Conservation (phyloP, 2,888 invertebrate species). For the Drosophila cyrtoloma region DNA sequence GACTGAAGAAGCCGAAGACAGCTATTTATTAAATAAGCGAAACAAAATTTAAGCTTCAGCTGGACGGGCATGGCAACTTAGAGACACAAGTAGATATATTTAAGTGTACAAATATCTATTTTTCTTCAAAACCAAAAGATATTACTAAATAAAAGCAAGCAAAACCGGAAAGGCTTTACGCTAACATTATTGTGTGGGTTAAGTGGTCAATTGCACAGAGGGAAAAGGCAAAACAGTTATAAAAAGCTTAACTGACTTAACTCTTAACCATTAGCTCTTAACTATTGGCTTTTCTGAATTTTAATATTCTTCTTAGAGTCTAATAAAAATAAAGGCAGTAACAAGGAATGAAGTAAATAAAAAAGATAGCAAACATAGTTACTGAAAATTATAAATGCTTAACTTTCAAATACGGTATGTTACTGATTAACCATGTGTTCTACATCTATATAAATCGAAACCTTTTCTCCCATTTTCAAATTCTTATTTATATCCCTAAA, state of each 20-base stretch:
- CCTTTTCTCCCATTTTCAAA: neutral
- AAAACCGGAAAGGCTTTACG: slow-evolving; percentile 1
- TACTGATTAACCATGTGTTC: neutral
- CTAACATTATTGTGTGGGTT: neutral
- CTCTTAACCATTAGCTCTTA: neutral
- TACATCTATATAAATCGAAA: neutral
- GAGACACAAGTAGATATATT: neutral
- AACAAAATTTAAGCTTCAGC: slow-evolving; percentile 19
- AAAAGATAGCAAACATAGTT: neutral
- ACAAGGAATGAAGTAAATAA: neutral
- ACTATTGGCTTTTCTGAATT: neutral
- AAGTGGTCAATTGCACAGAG: slow-evolving; percentile 6
- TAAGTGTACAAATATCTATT: neutral
- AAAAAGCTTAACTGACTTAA: neutral
- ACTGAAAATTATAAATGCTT: neutral
- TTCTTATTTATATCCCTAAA: neutral
- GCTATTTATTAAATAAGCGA: slow-evolving; percentile 56
- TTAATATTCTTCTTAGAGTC: neutral
- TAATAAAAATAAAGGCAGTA: neutral
- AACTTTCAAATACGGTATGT: neutral
- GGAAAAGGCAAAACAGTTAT: neutral
- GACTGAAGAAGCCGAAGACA: slow-evolving; percentile 13
- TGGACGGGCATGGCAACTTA: neutral
- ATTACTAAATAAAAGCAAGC: slow-evolving; percentile 9
- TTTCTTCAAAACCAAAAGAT: neutral